A percentile compares a stretch with the other conserved stretches of the same genome.
phyloP scores from a whole-genome alignment of 1,140 invertebrate genomes.

The Procambarus clarkii region DNA sequence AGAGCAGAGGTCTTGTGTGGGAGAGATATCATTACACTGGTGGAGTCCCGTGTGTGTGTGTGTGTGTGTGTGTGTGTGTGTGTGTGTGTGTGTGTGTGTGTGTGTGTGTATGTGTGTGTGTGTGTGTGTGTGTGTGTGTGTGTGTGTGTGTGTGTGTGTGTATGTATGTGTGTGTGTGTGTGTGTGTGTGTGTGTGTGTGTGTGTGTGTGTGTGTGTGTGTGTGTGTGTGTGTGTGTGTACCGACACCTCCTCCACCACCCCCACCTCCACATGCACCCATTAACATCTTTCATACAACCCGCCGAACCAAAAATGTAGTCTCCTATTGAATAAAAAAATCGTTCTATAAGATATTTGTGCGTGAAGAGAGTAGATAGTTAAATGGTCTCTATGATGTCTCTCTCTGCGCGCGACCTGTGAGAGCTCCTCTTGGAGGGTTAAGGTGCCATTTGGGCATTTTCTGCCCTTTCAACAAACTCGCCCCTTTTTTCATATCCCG shows the following conservation, averaged over 20 bases:
- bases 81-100: too few relatives aligned
- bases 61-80: too few relatives aligned
- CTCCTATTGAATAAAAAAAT: constrained; percentile 41
- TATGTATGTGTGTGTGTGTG: not conserved
- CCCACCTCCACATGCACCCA: constrained; percentile 42
- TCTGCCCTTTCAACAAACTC: constrained; percentile 18
- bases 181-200: not conserved
- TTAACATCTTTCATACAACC: constrained; percentile 46
- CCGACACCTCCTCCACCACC: constrained; percentile 10
- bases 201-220: not conserved
- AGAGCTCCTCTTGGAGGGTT: constrained; percentile 13
- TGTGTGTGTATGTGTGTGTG: not conserved
- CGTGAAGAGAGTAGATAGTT: constrained; percentile 59
- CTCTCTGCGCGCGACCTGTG: not conserved
- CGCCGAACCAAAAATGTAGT: constrained; percentile 1
- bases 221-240: not conserved
- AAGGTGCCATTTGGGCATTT: constrained; percentile 55
- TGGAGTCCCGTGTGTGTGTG: too few relatives aligned
- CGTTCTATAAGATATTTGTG: constrained; percentile 52
- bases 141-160: not conserved
- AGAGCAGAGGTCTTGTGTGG: too few relatives aligned
- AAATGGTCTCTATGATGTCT: constrained; percentile 60
- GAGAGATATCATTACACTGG: too few relatives aligned
- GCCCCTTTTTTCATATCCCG: constrained; percentile 13
- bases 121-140: not conserved